Conservation (phyloP, 2,888 invertebrate species). For the Mechanitis messenoides region DNA sequence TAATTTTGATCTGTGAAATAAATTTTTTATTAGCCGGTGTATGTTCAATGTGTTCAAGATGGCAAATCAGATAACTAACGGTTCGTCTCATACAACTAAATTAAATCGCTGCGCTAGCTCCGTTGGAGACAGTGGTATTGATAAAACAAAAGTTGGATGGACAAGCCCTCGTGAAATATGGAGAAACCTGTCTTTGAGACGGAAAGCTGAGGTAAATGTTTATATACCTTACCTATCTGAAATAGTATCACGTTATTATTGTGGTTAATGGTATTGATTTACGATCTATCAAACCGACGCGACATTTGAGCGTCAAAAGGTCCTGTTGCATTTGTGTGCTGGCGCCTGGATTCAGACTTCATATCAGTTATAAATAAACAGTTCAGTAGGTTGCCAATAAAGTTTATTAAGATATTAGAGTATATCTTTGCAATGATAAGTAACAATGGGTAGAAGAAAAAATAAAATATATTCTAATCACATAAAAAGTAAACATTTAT, state of each 20-base stretch:
- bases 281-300: conserved; percentile 32
- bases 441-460: no score
- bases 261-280: conserved; percentile 36
- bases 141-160: conserved; percentile 70
- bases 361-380: conserved; percentile 24
- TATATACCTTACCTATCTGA: conserved; percentile 9
- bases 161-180: conserved; percentile 70
- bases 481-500: no score
- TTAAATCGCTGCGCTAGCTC: conserved; percentile 64
- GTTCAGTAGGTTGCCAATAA: conserved; percentile 6
- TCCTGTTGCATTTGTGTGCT: conserved; percentile 22
- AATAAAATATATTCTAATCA: no score
- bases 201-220: conserved; percentile 64
- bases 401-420: no score
- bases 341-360: conserved; percentile 34
- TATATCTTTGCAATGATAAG: no score
- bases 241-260: conserved; percentile 12
- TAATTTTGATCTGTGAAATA: conserved; percentile 23
- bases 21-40: neutral
- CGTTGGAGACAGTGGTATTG: conserved; percentile 59
- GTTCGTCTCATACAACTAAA: conserved; percentile 53
- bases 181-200: conserved; percentile 68
- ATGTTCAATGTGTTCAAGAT: conserved; percentile 42
- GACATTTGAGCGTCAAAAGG: conserved; percentile 31
- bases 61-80: conserved; percentile 60